Percentiles rank a stretch among this genome's conserved stretches.
phyloP scores from a whole-genome alignment of 2,888 invertebrate genomes.

The Drosophila recens region DNA sequence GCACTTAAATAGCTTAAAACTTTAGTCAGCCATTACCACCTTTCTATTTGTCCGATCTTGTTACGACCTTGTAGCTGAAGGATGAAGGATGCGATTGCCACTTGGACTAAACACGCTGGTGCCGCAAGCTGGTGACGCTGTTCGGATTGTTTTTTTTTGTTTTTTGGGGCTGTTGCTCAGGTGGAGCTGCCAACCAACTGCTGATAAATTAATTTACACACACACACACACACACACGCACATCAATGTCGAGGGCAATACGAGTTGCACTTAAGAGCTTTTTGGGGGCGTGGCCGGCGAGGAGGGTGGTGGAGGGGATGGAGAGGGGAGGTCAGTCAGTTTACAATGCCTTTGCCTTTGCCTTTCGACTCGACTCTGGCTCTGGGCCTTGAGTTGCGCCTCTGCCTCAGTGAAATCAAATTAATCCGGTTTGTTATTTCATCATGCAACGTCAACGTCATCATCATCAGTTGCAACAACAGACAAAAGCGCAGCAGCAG shows the following conservation, averaged over 20 bases:
- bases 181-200: conserved; percentile 54
- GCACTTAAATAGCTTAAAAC: no score
- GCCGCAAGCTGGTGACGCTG: not conserved
- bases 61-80: no score
- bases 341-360: conserved; percentile 34
- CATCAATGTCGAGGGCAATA: conserved; percentile 29
- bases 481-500: conserved; percentile 69
- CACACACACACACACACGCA: conserved; percentile 19
- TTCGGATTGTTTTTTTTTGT: conserved; percentile 8
- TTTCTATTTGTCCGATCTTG: no score
- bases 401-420: conserved; percentile 72
- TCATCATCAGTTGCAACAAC: conserved; percentile 79
- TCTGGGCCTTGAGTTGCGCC: conserved; percentile 23
- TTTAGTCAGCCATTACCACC: no score
- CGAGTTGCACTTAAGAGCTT: conserved; percentile 55
- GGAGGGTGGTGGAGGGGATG: not conserved
- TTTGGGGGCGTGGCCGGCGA: conserved; percentile 4
- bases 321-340: conserved; percentile 5
- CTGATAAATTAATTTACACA: conserved; percentile 70
- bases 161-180: conserved; percentile 29
- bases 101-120: conserved; percentile 13
- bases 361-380: conserved; percentile 6
- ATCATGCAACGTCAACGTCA: conserved; percentile 80
- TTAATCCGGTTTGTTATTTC: conserved; percentile 84
- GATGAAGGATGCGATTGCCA: conserved; percentile 43